Conservation (phyloP, 2,888 invertebrate species). For the Tiliacea aurago region DNA sequence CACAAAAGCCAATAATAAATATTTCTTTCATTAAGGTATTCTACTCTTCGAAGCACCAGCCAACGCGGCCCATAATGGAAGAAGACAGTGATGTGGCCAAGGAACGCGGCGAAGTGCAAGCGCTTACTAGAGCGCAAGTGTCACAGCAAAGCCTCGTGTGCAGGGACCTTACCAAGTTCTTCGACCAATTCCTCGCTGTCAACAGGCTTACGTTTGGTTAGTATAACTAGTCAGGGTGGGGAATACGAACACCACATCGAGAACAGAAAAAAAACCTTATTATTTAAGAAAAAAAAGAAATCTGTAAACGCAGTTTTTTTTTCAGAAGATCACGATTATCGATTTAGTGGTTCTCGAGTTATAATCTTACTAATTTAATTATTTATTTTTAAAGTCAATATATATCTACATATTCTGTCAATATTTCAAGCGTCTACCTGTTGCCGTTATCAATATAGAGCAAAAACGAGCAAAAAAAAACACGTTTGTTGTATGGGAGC, state of each 20-base stretch:
- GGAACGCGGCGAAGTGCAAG: conserved; percentile 88
- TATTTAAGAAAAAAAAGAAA: too few species aligned
- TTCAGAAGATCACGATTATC: too few species aligned
- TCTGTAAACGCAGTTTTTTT: too few species aligned
- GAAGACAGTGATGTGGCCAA: conserved; percentile 91
- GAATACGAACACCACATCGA: neutral
- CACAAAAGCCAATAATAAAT: too few species aligned
- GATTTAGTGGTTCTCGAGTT: neutral
- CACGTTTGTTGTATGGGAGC: too few species aligned
- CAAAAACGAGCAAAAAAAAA: too few species aligned
- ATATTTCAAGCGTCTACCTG: too few species aligned
- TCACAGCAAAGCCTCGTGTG: conserved; percentile 90
- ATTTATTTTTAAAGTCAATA: too few species aligned
- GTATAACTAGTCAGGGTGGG: neutral
- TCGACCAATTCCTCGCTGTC: conserved; percentile 93
- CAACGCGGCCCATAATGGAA: conserved; percentile 72
- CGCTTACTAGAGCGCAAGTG: conserved; percentile 80
- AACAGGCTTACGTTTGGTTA: conserved; percentile 92
- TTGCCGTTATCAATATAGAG: too few species aligned
- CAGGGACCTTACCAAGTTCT: conserved; percentile 94
- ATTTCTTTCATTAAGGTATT: conserved; percentile 69
- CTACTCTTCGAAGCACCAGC: conserved; percentile 70
- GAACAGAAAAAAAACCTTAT: neutral
- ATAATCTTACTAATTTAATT: too few species aligned
- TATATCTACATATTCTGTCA: too few species aligned